These are phyloP conservation scores for Laticauda laticaudata DNA, from an alignment of 2,113 vertebrate genomes.

Conservation along the genomic window DNA sequence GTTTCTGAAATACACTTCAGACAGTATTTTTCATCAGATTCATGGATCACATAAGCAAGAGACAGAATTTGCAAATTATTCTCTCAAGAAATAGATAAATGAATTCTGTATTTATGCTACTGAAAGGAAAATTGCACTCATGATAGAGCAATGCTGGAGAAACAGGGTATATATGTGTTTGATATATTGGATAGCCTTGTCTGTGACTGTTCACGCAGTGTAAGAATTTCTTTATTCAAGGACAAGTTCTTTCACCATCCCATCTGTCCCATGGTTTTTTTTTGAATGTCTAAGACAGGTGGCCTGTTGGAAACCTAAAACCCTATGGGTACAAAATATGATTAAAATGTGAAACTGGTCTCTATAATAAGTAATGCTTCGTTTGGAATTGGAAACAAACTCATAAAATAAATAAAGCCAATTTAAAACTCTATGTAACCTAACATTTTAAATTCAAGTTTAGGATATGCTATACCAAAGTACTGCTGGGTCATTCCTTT, in stretches of 20 bases:
- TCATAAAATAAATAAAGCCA: conserved; percentile 70
- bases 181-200: conserved; percentile 69
- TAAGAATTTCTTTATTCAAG: conserved; percentile 84
- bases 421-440: conserved; percentile 66
- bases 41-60: conserved; percentile 51
- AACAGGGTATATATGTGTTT: conserved; percentile 47
- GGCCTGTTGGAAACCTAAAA: conserved; percentile 82
- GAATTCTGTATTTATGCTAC: conserved; percentile 61
- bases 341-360: conserved; percentile 85
- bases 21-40: conserved; percentile 45
- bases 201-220: conserved; percentile 65
- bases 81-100: conserved; percentile 50
- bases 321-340: conserved; percentile 83
- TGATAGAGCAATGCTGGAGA: conserved; percentile 54
- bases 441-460: conserved; percentile 67
- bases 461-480: conserved; percentile 66
- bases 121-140: conserved; percentile 61
- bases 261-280: conserved; percentile 84
- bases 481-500: conserved; percentile 57
- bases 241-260: conserved; percentile 85
- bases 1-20: conserved; percentile 43
- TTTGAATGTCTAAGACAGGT: conserved; percentile 86
- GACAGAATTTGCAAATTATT: conserved; percentile 45
- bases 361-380: conserved; percentile 75
- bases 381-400: conserved; percentile 70